Evolutionary conservation across 2,888 invertebrate species (phyloP).

Genomic region (Athetis lepigone): DNA sequence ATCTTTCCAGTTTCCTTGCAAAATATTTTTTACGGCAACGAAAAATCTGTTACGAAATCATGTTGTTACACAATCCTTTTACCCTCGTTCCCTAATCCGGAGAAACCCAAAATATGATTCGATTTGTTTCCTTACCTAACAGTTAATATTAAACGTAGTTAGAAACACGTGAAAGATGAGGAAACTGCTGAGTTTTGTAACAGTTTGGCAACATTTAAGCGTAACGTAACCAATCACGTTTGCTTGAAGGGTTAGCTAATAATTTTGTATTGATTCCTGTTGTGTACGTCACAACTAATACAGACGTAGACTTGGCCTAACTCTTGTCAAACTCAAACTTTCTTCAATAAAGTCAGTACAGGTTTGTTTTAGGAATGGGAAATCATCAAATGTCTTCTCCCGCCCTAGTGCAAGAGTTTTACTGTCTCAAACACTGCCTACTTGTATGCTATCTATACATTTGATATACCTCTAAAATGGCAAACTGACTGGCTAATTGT

Average conservation of each 20-base stretch:
- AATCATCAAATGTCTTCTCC: too few species aligned
- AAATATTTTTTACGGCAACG: background rate
- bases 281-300: too few species aligned
- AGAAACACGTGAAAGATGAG: background rate
- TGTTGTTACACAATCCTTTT: constrained; percentile 3
- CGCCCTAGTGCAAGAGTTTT: too few species aligned
- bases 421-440: too few species aligned
- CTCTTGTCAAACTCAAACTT: too few species aligned
- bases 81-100: background rate
- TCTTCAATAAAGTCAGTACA: too few species aligned
- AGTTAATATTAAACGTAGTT: constrained; percentile 10
- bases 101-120: constrained; percentile 18
- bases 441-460: too few species aligned
- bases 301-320: too few species aligned
- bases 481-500: too few species aligned
- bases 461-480: too few species aligned
- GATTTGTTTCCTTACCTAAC: background rate
- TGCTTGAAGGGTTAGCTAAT: background rate
- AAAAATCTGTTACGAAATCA: background rate
- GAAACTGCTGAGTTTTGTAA: constrained; percentile 11
- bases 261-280: too few species aligned
- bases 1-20: background rate
- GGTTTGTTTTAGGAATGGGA: too few species aligned
- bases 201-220: constrained; percentile 16
- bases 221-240: constrained; percentile 26